A percentile compares a stretch with the other conserved stretches of the same genome.
Conservation (phyloP, 2,888 invertebrate genomes). For the Gastracanthus pulcherrimus region DNA sequence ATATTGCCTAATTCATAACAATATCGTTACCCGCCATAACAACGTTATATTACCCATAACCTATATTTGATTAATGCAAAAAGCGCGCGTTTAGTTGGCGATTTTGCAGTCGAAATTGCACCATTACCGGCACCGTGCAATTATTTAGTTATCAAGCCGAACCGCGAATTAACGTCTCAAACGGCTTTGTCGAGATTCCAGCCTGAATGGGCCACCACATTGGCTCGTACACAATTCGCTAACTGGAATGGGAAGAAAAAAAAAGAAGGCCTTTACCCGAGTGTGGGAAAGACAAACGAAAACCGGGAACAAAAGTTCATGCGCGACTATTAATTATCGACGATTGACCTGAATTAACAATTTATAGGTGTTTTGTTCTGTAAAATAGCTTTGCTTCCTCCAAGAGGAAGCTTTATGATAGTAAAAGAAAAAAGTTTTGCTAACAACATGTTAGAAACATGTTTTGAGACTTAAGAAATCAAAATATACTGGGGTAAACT, state of each 20-base stretch:
- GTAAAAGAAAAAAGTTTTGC: too few species aligned
- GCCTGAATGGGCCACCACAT: background rate
- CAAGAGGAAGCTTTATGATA: too few species aligned
- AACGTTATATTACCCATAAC: constrained; percentile 22
- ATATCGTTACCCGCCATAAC: background rate
- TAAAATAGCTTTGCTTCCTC: background rate
- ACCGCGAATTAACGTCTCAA: constrained; percentile 26
- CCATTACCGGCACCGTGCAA: constrained; percentile 18
- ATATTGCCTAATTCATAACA: background rate
- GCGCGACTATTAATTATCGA: background rate
- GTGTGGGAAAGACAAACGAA: constrained; percentile 18
- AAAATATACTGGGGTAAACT: too few species aligned
- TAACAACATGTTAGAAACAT: too few species aligned
- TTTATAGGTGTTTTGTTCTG: background rate
- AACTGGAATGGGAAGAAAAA: background rate
- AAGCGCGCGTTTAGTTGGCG: constrained; percentile 8
- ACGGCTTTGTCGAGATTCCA: background rate
- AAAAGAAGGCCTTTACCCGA: background rate
- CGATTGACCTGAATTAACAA: background rate
- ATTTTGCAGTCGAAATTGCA: constrained; percentile 24
- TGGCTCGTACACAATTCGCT: background rate
- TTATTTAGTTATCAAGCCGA: constrained; percentile 35
- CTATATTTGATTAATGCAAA: constrained; percentile 30
- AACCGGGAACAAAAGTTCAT: background rate
- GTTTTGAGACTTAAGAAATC: too few species aligned